Evolutionary conservation across 2,113 vertebrate species (phyloP).

Genomic region (Todiramphus saurophagus): DNA sequence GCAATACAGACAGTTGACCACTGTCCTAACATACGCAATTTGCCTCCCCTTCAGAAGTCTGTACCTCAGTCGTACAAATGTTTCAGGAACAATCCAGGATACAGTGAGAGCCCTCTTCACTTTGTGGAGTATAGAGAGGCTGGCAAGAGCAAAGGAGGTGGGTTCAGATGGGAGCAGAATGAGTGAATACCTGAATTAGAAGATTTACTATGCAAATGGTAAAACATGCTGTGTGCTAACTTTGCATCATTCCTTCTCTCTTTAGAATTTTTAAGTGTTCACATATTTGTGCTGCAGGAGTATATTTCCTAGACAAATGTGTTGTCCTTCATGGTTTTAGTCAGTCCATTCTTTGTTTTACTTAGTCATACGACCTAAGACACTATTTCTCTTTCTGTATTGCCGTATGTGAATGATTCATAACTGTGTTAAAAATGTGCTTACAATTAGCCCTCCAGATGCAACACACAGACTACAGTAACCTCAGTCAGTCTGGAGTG

Average conservation of each 20-base stretch:
- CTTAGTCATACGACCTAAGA: neutral
- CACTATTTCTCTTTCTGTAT: neutral
- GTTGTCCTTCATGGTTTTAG: neutral
- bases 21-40: constrained; percentile 51
- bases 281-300: neutral
- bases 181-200: neutral
- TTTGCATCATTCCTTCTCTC: neutral
- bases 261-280: neutral
- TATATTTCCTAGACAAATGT: neutral
- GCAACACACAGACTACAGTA: neutral
- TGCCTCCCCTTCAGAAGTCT: constrained; percentile 53
- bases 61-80: constrained; percentile 42
- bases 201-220: neutral
- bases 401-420: constrained; percentile 14
- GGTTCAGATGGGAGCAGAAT: constrained; percentile 10
- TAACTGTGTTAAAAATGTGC: neutral
- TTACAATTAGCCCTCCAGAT: constrained; percentile 32
- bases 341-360: neutral
- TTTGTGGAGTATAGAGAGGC: constrained; percentile 41
- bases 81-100: constrained; percentile 34
- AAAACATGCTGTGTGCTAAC: neutral
- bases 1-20: constrained; percentile 8
- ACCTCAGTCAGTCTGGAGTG: neutral
- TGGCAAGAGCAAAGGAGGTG: constrained; percentile 34
- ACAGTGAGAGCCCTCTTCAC: constrained; percentile 25